These are phyloP conservation scores for Catocala fraxini DNA, from an alignment of 2,888 invertebrate genomes.

Conservation along the genomic window DNA sequence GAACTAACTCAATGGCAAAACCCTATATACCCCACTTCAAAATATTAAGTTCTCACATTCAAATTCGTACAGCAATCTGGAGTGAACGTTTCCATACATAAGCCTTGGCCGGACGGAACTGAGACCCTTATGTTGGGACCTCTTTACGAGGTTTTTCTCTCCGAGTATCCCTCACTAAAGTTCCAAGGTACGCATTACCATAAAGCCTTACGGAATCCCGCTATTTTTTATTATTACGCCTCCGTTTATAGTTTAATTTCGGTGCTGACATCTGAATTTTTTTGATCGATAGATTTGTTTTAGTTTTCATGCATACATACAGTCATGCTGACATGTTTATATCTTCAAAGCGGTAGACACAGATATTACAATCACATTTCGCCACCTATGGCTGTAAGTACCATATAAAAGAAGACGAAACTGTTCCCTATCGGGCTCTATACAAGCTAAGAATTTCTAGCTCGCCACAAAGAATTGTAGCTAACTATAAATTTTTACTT, in stretches of 20 bases:
- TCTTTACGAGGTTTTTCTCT: constrained; percentile 35
- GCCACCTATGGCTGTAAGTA: too few species aligned
- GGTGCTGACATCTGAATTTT: constrained; percentile 30
- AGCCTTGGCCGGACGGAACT: constrained; percentile 29
- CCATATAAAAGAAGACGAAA: too few species aligned
- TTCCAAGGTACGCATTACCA: constrained; percentile 44
- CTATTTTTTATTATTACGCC: constrained; percentile 39
- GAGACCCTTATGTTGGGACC: constrained; percentile 26
- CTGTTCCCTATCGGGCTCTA: too few species aligned
- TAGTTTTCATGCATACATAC: too few species aligned
- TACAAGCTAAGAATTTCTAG: too few species aligned
- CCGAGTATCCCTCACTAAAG: constrained; percentile 22
- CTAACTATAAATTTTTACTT: too few species aligned
- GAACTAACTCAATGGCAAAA: not conserved
- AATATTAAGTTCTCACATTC: not conserved
- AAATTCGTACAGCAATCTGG: constrained; percentile 21
- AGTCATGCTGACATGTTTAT: too few species aligned
- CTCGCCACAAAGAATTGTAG: too few species aligned
- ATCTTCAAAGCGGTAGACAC: too few species aligned
- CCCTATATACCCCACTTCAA: too few species aligned
- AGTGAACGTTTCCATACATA: constrained; percentile 26
- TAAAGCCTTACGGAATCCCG: constrained; percentile 37
- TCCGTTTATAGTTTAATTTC: constrained; percentile 43
- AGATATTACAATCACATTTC: too few species aligned
- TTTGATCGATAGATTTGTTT: not conserved